Evolutionary conservation across 2,797 vertebrate genomes (phyloP).

Genomic region (Limosa lapponica): DNA sequence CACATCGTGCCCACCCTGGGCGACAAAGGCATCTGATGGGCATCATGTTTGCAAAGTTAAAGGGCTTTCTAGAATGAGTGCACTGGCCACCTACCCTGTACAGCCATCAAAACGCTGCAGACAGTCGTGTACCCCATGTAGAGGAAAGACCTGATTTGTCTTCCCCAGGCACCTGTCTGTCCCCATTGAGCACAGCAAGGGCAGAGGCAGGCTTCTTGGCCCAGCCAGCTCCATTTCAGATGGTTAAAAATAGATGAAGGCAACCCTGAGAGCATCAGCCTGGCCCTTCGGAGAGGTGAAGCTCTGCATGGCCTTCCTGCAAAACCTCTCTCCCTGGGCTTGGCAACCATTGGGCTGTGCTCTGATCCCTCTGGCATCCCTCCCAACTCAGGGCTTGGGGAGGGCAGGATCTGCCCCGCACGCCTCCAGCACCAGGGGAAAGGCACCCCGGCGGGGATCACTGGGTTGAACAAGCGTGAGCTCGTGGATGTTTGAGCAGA

Average conservation of each 20-base stretch:
- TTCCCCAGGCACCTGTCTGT: background rate
- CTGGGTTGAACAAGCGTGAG: background rate
- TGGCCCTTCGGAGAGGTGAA: background rate
- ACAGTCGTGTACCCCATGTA: accelerated
- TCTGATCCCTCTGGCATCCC: background rate
- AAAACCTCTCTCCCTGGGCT: background rate
- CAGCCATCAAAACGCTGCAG: background rate
- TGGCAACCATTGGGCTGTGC: background rate
- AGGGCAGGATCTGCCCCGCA: background rate
- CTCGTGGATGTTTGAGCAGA: background rate
- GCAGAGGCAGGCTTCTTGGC: background rate
- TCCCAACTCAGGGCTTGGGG: accelerated
- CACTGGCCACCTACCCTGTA: background rate
- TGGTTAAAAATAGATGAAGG: background rate
- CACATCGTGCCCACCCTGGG: background rate
- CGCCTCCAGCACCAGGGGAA: accelerated
- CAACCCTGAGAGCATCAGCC: background rate
- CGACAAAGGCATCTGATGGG: accelerated
- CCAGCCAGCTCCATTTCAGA: background rate
- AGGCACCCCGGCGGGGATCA: accelerated
- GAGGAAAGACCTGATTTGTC: background rate
- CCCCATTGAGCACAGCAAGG: background rate
- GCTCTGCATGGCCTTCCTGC: background rate
- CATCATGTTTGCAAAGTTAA: background rate
- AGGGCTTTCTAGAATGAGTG: background rate